These are phyloP conservation scores for Phaonia tiefii DNA, from an alignment of 2,888 invertebrate species.

Conservation along the genomic window DNA sequence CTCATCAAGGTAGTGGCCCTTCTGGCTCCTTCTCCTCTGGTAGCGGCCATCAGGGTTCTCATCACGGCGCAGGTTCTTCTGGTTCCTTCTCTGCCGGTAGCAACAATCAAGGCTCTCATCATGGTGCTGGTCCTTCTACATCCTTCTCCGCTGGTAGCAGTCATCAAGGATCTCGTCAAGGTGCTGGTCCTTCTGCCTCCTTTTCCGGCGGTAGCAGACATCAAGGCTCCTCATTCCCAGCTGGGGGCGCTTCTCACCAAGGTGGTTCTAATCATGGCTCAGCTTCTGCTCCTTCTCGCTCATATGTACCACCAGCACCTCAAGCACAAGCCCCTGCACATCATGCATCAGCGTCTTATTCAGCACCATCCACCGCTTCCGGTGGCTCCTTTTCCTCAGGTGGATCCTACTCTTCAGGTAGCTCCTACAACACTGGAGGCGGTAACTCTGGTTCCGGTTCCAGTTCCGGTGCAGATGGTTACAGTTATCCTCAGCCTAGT, in stretches of 20 bases:
- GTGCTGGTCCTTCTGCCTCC: background rate
- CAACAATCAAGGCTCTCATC: background rate
- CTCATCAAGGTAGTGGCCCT: background rate
- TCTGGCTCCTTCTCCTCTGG: background rate
- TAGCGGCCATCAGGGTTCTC: background rate
- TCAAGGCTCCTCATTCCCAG: background rate
- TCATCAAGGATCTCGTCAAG: background rate
- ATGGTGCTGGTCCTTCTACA: background rate
- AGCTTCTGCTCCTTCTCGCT: conserved; percentile 26
- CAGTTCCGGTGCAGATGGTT: conserved; percentile 27
- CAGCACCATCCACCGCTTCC: background rate
- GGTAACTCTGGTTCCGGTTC: conserved; percentile 11
- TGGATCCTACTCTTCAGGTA: conserved; percentile 5
- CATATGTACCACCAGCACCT: background rate
- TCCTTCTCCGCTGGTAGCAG: background rate
- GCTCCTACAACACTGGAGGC: background rate
- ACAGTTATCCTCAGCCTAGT: conserved; percentile 52
- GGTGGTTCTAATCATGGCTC: background rate
- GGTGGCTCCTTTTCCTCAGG: conserved; percentile 9
- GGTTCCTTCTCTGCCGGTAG: background rate
- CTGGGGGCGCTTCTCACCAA: background rate
- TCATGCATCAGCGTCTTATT: background rate
- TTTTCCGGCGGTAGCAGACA: background rate
- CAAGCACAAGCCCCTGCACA: background rate
- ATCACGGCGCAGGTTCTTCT: background rate